Evolutionary conservation across 2,888 invertebrate genomes (phyloP).

Genomic region (Catocala fraxini): DNA sequence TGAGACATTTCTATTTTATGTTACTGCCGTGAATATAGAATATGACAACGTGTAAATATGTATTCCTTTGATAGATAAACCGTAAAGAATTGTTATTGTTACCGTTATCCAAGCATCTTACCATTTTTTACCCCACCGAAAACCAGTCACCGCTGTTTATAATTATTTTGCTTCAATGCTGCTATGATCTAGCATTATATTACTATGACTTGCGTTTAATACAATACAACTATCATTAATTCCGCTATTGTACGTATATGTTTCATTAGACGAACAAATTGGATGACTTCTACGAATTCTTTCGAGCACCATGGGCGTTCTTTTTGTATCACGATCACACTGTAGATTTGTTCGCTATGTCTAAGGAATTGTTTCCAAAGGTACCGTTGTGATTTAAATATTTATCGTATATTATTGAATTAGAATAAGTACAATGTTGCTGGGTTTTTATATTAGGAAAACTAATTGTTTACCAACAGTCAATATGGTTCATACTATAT

Average conservation of each 20-base stretch:
- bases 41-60: too few species aligned
- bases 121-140: slow-evolving; percentile 3
- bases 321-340: slow-evolving; percentile 89
- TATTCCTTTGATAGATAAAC: too few species aligned
- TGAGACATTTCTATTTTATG: too few species aligned
- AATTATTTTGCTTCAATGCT: slow-evolving; percentile 1
- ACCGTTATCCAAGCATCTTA: neutral
- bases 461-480: neutral
- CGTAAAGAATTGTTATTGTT: neutral
- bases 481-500: too few species aligned
- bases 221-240: slow-evolving; percentile 11
- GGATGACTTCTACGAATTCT: slow-evolving; percentile 89
- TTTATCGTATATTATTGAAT: neutral
- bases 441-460: too few species aligned
- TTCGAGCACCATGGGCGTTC: slow-evolving; percentile 89
- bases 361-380: slow-evolving; percentile 78
- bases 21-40: too few species aligned
- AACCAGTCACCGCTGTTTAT: slow-evolving; percentile 1
- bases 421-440: too few species aligned
- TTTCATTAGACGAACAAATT: slow-evolving; percentile 82
- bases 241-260: slow-evolving; percentile 26
- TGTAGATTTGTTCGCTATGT: slow-evolving; percentile 77
- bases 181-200: slow-evolving; percentile 1
- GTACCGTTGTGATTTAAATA: slow-evolving; percentile 45
- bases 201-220: slow-evolving; percentile 12